Evolutionary conservation across 1,140 invertebrate genomes (phyloP).

Genomic region (Homarus americanus): DNA sequence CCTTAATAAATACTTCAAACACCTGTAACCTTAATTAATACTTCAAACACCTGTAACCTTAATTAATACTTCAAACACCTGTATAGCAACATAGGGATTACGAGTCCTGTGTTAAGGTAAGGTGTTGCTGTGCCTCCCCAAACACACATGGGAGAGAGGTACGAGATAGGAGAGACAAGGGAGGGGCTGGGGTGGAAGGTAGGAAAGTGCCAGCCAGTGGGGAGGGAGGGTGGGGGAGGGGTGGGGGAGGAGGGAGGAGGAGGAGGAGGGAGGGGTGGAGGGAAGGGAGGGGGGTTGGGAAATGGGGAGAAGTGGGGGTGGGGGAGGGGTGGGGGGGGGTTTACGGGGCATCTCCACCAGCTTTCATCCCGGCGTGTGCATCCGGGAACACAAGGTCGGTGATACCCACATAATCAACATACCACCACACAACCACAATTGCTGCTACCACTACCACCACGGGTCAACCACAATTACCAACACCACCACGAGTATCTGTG

Average conservation of each 20-base stretch:
- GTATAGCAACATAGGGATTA: no score
- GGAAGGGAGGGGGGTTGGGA: neutral
- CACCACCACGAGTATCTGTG: no score
- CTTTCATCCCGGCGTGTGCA: neutral
- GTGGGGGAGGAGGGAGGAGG: neutral
- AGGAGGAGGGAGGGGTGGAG: neutral
- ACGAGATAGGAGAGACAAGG: no score
- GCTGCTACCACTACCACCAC: no score
- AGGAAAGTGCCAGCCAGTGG: neutral
- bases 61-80: no score
- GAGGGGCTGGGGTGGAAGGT: neutral
- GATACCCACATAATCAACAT: neutral
- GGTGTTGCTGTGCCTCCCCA: no score
- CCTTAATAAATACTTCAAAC: no score
- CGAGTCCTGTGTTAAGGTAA: no score
- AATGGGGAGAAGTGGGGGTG: neutral
- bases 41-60: no score
- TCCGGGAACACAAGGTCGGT: neutral
- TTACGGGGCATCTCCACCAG: slow-evolving; percentile 14
- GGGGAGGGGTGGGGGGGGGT: neutral
- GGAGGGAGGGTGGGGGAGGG: no score
- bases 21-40: no score
- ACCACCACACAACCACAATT: neutral
- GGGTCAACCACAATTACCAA: slow-evolving; percentile 1
- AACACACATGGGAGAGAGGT: neutral